phyloP scores from a whole-genome alignment of 2,888 invertebrate species.

The Ganaspis brasiliensis region DNA sequence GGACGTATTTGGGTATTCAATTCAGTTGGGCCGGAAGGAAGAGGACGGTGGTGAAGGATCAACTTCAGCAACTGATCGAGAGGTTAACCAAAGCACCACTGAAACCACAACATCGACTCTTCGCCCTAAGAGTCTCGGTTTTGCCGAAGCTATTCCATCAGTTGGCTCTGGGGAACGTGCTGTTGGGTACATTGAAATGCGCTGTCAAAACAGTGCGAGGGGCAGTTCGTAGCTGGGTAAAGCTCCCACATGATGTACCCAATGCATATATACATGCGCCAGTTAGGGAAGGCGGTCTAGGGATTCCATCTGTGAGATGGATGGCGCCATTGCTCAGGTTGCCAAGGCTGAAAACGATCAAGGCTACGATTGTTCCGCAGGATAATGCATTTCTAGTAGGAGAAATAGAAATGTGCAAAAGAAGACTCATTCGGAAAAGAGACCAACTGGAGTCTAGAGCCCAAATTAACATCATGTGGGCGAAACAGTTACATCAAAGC shows the following conservation, averaged over 20 bases:
- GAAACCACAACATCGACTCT: conserved; percentile 77
- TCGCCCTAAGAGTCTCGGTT: conserved; percentile 73
- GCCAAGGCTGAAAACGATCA: conserved; percentile 55
- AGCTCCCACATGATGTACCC: conserved; percentile 71
- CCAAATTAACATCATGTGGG: background rate
- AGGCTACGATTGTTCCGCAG: background rate
- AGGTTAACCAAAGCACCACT: conserved; percentile 66
- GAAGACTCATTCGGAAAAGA: background rate
- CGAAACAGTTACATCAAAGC: too few relatives aligned
- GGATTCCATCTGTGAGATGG: conserved; percentile 59
- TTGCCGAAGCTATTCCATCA: conserved; percentile 76
- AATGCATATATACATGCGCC: conserved; percentile 71
- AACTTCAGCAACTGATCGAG: conserved; percentile 53
- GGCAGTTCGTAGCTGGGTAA: conserved; percentile 66
- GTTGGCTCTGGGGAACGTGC: conserved; percentile 70
- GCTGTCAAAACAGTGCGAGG: conserved; percentile 62
- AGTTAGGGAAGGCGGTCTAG: conserved; percentile 65
- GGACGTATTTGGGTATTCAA: conserved; percentile 41
- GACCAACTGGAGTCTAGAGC: background rate
- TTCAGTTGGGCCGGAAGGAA: conserved; percentile 45
- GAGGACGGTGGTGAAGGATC: background rate
- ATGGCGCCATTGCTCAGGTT: conserved; percentile 38
- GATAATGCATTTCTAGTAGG: too few relatives aligned
- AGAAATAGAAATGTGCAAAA: conserved; percentile 33
- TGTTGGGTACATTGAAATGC: conserved; percentile 59